Conservation (phyloP, 1,140 invertebrate genomes). For the Alviniconcha marisindica region DNA sequence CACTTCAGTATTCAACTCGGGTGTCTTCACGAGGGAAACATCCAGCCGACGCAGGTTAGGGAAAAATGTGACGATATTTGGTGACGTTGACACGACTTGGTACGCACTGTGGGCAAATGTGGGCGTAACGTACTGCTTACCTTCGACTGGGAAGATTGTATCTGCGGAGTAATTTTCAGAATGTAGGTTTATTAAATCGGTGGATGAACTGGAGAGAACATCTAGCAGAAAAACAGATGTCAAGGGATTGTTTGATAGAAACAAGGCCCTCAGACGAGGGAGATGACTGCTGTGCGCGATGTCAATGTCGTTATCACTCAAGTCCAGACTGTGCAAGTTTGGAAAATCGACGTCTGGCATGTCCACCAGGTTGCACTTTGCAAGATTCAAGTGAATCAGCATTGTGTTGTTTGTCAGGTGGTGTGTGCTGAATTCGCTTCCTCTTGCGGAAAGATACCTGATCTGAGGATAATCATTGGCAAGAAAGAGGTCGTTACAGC, state of each 20-base stretch:
- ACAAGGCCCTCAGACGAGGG: not conserved
- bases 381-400: not conserved
- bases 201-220: too few relatives aligned
- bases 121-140: too few relatives aligned
- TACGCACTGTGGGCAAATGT: too few relatives aligned
- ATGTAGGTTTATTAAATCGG: too few relatives aligned
- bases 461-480: not conserved
- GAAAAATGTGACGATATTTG: not conserved
- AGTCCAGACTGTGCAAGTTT: conserved; percentile 40
- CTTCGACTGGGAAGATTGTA: too few relatives aligned
- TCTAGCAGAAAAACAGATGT: not conserved
- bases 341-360: conserved; percentile 25
- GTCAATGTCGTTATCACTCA: conserved; percentile 19
- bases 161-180: too few relatives aligned
- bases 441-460: not conserved
- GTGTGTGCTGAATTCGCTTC: not conserved
- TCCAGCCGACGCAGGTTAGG: not conserved
- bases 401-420: not conserved
- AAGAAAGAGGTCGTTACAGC: not conserved
- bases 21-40: not conserved
- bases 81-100: not conserved
- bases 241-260: not conserved
- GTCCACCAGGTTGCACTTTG: too few relatives aligned
- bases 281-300: not conserved
- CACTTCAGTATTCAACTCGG: not conserved